phyloP scores from a whole-genome alignment of 1,140 invertebrate species.

The Laodelphax striatellus region DNA sequence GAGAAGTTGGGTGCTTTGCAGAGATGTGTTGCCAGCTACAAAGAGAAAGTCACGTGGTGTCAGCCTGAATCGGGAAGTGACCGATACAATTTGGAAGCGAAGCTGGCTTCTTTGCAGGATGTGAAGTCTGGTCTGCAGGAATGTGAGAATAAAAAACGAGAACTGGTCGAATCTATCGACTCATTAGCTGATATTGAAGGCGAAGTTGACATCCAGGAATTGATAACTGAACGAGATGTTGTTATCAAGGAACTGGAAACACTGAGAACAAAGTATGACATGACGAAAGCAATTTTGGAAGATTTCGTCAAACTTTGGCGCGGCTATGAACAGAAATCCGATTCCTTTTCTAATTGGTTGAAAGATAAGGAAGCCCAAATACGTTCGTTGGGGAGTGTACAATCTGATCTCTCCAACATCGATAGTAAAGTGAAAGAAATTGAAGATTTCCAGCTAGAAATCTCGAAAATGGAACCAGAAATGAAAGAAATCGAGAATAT shows the following conservation, averaged over 20 bases:
- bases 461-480: constrained; percentile 48
- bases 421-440: constrained; percentile 59
- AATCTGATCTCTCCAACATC: constrained; percentile 56
- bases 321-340: constrained; percentile 53
- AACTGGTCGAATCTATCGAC: constrained; percentile 53
- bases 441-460: constrained; percentile 45
- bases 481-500: constrained; percentile 52
- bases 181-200: constrained; percentile 54
- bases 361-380: constrained; percentile 74
- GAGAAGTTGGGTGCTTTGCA: constrained; percentile 74
- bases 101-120: constrained; percentile 68
- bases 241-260: constrained; percentile 53
- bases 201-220: constrained; percentile 47
- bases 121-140: constrained; percentile 59
- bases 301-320: constrained; percentile 66
- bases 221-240: constrained; percentile 49
- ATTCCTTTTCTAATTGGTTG: constrained; percentile 70
- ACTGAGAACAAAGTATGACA: constrained; percentile 48
- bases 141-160: constrained; percentile 48
- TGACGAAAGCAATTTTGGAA: constrained; percentile 56
- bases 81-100: constrained; percentile 85
- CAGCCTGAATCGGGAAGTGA: constrained; percentile 75
- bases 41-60: constrained; percentile 89
- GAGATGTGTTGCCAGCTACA: constrained; percentile 60
- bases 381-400: constrained; percentile 54